Conservation (phyloP, 2,797 vertebrate genomes). For the Phalloptychus januarius region DNA sequence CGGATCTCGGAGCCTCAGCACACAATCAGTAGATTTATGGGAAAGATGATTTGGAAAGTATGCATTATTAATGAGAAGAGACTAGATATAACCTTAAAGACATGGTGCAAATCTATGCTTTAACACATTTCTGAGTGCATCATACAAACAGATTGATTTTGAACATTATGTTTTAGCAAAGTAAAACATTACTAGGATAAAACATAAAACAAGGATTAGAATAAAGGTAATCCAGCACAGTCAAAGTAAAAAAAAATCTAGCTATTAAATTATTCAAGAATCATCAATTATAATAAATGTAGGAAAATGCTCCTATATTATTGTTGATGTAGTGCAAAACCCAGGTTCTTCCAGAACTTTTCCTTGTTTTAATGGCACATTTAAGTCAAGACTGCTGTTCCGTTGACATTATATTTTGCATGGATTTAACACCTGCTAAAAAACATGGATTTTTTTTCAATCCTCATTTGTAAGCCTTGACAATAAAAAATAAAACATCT, state of each 20-base stretch:
- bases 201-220: no score
- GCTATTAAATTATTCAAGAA: neutral
- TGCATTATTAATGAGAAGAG: conserved; percentile 57
- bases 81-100: conserved; percentile 16
- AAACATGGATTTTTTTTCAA: neutral
- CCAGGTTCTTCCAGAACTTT: neutral
- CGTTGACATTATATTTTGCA: neutral
- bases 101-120: conserved; percentile 41
- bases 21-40: conserved; percentile 56
- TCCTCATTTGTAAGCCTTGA: neutral
- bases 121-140: neutral
- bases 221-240: neutral
- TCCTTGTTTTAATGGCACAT: neutral
- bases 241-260: neutral
- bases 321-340: neutral
- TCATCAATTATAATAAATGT: neutral
- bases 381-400: neutral
- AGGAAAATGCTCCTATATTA: neutral
- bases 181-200: no score
- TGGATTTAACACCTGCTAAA: neutral
- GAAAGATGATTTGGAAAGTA: conserved; percentile 43
- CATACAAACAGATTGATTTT: conserved; percentile 9
- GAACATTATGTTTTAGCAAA: conserved; percentile 3
- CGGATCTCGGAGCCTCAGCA: conserved; percentile 20
- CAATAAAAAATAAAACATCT: neutral